Conservation (phyloP, 2,888 invertebrate genomes). For the Tenthredo livida region DNA sequence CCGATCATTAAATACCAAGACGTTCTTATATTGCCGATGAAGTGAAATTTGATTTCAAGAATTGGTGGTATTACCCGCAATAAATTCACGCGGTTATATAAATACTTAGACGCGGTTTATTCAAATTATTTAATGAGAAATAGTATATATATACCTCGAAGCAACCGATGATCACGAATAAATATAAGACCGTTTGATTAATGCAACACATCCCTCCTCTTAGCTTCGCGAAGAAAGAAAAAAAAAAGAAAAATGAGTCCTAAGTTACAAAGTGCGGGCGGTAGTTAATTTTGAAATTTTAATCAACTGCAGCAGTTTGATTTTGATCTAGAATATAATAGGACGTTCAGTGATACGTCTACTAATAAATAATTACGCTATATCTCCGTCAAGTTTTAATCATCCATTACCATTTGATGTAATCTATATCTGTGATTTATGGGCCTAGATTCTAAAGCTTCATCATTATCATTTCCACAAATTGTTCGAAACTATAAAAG, state of each 20-base stretch:
- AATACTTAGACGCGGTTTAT: not conserved
- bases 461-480: not conserved
- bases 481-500: not conserved
- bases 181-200: not conserved
- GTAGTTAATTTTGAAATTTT: not conserved
- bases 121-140: not conserved
- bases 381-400: not conserved
- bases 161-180: not conserved
- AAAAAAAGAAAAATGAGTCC: not conserved
- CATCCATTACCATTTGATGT: not conserved
- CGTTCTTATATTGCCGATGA: not conserved
- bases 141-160: no score
- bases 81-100: not conserved
- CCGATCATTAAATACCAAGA: not conserved
- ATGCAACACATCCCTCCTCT: not conserved
- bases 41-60: not conserved
- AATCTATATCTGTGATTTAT: not conserved
- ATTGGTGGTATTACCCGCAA: not conserved
- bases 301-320: not conserved
- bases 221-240: not conserved
- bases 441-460: not conserved
- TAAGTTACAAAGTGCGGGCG: not conserved
- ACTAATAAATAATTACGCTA: not conserved
- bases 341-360: not conserved
- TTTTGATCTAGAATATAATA: not conserved